phyloP scores from a whole-genome alignment of 2,888 invertebrate species.

The Drosophila neotestacea region DNA sequence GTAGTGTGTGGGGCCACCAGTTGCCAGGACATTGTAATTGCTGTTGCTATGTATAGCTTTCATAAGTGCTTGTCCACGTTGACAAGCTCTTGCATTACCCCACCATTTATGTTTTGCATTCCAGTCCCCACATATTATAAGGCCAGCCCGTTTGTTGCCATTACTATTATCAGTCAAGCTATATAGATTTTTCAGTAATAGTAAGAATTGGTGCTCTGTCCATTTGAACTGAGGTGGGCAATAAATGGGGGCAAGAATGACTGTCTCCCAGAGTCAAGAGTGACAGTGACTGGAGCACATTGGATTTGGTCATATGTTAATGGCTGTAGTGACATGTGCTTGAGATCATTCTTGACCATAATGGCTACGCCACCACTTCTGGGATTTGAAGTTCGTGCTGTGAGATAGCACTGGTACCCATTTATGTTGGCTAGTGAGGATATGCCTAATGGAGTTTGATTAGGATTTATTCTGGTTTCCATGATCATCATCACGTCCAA shows the following conservation, averaged over 20 bases:
- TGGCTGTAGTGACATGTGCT: neutral
- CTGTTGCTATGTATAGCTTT: neutral
- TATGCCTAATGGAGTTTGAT: neutral
- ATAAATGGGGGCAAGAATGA: neutral
- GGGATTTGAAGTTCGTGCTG: no score
- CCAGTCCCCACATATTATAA: neutral
- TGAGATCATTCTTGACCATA: neutral
- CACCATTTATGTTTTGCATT: slow-evolving; percentile 1
- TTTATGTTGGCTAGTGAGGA: neutral
- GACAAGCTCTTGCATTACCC: neutral
- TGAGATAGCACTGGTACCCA: neutral
- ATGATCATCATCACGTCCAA: neutral
- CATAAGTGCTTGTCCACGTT: neutral
- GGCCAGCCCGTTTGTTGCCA: neutral
- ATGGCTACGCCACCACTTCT: neutral
- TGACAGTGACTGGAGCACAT: neutral
- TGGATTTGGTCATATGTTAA: neutral
- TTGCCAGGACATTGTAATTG: neutral
- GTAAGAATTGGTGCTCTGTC: neutral
- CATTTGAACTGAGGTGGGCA: neutral
- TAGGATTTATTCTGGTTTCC: neutral
- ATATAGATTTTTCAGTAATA: neutral
- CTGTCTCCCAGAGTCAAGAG: neutral
- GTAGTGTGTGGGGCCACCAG: slow-evolving; percentile 2
- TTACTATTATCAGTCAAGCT: neutral